Percentiles rank a stretch among this genome's conserved stretches.
phyloP scores from a whole-genome alignment of 2,113 vertebrate genomes.

The Formicarius rufipectus region DNA sequence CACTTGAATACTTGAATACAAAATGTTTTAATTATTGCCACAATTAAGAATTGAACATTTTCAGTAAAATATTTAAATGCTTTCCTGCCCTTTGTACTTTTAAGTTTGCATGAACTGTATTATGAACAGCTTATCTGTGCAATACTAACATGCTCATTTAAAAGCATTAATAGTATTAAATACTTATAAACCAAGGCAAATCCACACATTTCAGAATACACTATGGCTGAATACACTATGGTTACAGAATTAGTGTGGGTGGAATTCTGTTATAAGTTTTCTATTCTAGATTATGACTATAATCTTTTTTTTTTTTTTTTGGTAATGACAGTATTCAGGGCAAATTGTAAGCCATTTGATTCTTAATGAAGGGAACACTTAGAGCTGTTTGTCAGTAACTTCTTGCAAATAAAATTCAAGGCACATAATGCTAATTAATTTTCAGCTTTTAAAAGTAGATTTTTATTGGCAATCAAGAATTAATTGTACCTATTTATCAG shows the following conservation, averaged over 20 bases:
- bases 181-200: background rate
- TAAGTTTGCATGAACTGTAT: background rate
- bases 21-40: background rate
- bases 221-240: background rate
- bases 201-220: background rate
- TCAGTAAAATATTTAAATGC: background rate
- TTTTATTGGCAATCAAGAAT: constrained; percentile 4
- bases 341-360: background rate
- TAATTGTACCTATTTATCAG: constrained; percentile 55
- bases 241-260: background rate
- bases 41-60: background rate
- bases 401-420: constrained; percentile 9
- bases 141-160: background rate
- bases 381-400: background rate
- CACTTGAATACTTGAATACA: background rate
- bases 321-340: background rate
- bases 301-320: background rate
- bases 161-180: background rate
- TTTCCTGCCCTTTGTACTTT: background rate
- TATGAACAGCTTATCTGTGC: background rate
- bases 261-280: background rate
- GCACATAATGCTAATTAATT: background rate
- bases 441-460: background rate
- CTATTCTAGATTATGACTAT: background rate
- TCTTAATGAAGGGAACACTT: background rate